These are phyloP conservation scores for Nomada fabriciana DNA, from an alignment of 2,888 invertebrate species.

Conservation along the genomic window DNA sequence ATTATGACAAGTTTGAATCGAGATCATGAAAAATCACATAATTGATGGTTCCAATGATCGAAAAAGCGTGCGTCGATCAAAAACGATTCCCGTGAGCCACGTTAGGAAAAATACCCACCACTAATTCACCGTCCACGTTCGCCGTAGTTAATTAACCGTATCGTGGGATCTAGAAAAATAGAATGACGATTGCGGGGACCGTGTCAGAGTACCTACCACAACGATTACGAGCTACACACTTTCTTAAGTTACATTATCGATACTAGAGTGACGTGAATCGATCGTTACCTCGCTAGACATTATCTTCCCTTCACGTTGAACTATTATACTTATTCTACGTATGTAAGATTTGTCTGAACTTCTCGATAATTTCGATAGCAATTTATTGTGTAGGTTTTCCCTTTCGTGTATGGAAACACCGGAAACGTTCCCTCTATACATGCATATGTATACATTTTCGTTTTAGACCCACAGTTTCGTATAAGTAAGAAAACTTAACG, in stretches of 20 bases:
- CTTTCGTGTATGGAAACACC: no score
- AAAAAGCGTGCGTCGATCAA: conserved; percentile 1
- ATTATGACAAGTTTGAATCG: conserved; percentile 3
- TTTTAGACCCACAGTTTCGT: conserved; percentile 15
- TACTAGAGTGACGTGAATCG: conserved; percentile 37
- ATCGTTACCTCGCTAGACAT: conserved; percentile 10
- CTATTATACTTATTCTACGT: conserved; percentile 6
- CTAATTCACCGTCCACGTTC: conserved; percentile 14
- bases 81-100: conserved; percentile 27
- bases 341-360: conserved; percentile 30
- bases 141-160: conserved; percentile 12
- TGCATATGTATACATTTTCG: no score
- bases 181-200: conserved; percentile 44
- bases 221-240: conserved; percentile 53
- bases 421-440: no score
- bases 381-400: background rate
- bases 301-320: background rate
- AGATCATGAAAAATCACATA: conserved; percentile 32
- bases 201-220: conserved; percentile 43
- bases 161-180: conserved; percentile 59
- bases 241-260: conserved; percentile 50
- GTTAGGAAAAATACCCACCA: conserved; percentile 44
- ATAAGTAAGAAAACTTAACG: conserved; percentile 31
- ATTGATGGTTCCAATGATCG: conserved; percentile 20
- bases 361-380: background rate